A percentile compares a stretch with the other conserved stretches of the same genome.
Conservation (phyloP, 53 echinoderm and acorn worm genomes). For the Stichopus horrens region DNA sequence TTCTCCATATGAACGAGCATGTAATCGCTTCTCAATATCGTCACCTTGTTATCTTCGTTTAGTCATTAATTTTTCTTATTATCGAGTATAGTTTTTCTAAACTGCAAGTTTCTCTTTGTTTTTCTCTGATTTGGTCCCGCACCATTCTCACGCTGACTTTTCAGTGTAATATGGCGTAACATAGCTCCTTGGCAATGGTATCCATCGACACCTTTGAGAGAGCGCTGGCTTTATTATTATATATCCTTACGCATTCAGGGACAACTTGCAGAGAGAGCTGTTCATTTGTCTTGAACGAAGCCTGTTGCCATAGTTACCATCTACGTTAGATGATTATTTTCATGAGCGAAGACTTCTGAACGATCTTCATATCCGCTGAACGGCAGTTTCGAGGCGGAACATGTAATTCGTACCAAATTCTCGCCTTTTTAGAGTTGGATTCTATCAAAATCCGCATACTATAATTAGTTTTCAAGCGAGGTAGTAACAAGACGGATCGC, state of each 20-base stretch:
- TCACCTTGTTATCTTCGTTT: neutral
- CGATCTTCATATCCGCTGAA: conserved; percentile 31
- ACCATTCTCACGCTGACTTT: neutral
- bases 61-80: neutral
- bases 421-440: neutral
- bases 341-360: neutral
- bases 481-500: neutral
- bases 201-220: neutral
- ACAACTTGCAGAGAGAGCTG: neutral
- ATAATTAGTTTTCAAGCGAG: conserved; percentile 7
- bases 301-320: conserved; percentile 25
- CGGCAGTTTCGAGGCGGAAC: neutral
- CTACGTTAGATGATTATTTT: conserved; percentile 41
- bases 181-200: neutral
- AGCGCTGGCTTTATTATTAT: neutral
- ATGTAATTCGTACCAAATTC: neutral
- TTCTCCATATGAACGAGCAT: neutral
- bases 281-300: conserved; percentile 24
- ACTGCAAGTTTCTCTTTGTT: no score
- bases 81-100: no score
- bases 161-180: neutral
- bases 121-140: no score
- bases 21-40: neutral
- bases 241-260: neutral
- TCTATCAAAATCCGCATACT: conserved; percentile 5